Percentiles rank a stretch among this genome's conserved stretches.
Conservation (phyloP, 64 coral and sea anemone genomes). For the Trachythela sp. region DNA sequence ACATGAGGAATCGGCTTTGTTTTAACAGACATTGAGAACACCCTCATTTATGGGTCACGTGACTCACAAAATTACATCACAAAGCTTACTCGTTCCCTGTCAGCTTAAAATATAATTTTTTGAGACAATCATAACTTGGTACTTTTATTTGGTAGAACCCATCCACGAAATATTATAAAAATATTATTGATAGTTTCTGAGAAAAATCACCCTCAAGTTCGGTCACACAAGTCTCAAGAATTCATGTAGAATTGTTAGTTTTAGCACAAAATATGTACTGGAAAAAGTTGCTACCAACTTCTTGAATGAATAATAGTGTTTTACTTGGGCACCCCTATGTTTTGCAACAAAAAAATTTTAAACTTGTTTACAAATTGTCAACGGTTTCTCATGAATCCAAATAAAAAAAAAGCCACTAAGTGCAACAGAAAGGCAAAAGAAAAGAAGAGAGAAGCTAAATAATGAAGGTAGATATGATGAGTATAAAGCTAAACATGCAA, state of each 20-base stretch:
- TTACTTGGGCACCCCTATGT: constrained; percentile 37
- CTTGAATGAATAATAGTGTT: background rate
- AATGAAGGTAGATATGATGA: constrained; percentile 50
- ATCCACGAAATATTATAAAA: constrained; percentile 11
- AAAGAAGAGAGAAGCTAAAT: constrained; percentile 43
- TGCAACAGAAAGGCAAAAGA: constrained; percentile 52
- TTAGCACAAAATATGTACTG: background rate
- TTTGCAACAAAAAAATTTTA: constrained; percentile 38
- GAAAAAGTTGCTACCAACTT: constrained; percentile 27
- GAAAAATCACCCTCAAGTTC: constrained; percentile 49
- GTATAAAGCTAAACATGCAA: no score
- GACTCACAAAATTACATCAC: constrained; percentile 40
- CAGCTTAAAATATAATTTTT: no score
- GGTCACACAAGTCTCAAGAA: constrained; percentile 48
- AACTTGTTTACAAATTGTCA: constrained; percentile 29
- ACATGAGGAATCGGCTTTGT: constrained; percentile 33
- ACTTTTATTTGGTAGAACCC: constrained; percentile 36
- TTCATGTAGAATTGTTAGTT: constrained; percentile 24
- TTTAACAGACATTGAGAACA: no score
- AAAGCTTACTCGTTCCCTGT: no score
- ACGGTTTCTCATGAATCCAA: constrained; percentile 47
- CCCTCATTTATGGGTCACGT: no score
- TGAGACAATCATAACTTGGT: no score
- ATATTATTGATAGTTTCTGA: constrained; percentile 31
- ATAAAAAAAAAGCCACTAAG: constrained; percentile 52